These are phyloP conservation scores for Neodiprion virginianus DNA, from an alignment of 1,140 invertebrate species.

Conservation along the genomic window DNA sequence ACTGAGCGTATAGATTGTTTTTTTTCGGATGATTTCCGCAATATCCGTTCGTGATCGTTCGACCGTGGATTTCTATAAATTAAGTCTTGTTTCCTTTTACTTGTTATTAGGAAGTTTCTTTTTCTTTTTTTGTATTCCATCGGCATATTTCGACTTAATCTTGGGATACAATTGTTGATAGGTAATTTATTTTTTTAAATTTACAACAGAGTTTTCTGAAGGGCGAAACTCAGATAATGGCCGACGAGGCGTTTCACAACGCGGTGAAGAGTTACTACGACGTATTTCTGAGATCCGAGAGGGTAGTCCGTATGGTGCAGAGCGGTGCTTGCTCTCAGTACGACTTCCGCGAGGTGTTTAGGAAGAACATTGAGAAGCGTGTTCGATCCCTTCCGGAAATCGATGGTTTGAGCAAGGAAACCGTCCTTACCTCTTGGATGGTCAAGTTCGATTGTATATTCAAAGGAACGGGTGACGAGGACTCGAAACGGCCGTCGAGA, in stretches of 20 bases:
- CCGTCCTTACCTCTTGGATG: constrained; percentile 98
- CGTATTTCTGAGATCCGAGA: constrained; percentile 96
- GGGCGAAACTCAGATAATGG: constrained; percentile 97
- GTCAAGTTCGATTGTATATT: constrained; percentile 99
- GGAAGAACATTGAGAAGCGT: constrained; percentile 96
- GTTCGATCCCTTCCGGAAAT: constrained; percentile 98
- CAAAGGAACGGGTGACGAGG: constrained; percentile 90
- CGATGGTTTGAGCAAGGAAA: constrained; percentile 99
- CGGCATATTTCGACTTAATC: constrained; percentile 13
- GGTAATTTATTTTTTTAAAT: too few relatives aligned
- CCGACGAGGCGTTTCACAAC: constrained; percentile 99
- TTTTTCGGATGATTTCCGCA: background rate
- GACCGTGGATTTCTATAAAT: too few relatives aligned
- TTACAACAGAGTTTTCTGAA: constrained; percentile 82
- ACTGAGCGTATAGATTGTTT: background rate
- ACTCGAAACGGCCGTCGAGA: constrained; percentile 82
- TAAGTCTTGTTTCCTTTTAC: background rate
- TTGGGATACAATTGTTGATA: too few relatives aligned
- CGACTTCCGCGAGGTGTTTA: constrained; percentile 98
- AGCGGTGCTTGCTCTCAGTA: constrained; percentile 97
- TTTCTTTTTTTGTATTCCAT: constrained; percentile 15
- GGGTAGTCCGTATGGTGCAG: constrained; percentile 94
- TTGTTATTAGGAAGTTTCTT: constrained; percentile 16
- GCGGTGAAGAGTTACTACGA: constrained; percentile 98
- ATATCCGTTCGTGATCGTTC: background rate